A percentile compares a stretch with the other conserved stretches of the same genome.
These are phyloP conservation scores for Nephrotoma guestfalica DNA, from an alignment of 2,888 invertebrate species.

Conservation along the genomic window DNA sequence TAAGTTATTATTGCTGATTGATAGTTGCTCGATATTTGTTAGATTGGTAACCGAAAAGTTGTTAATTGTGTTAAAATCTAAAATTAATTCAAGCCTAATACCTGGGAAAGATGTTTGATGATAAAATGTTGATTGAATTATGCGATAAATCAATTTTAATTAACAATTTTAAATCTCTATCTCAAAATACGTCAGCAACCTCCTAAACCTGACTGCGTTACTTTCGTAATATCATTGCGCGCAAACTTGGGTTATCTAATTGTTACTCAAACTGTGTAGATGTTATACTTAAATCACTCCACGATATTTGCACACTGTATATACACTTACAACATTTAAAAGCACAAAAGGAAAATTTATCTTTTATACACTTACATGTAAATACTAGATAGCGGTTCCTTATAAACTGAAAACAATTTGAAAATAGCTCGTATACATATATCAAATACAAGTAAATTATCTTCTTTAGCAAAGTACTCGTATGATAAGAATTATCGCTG, in stretches of 20 bases:
- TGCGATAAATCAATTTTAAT: neutral
- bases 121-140: neutral
- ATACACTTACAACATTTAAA: no score
- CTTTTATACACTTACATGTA: no score
- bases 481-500: no score
- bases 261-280: neutral
- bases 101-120: neutral
- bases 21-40: neutral
- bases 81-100: neutral
- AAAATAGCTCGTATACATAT: no score
- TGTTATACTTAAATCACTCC: no score
- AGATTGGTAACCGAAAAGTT: neutral
- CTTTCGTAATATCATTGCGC: neutral
- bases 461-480: no score
- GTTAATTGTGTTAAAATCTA: neutral
- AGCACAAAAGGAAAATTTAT: no score
- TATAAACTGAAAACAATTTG: no score
- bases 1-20: neutral
- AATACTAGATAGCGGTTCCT: no score
- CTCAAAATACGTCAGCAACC: neutral
- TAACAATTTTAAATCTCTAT: neutral
- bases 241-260: neutral
- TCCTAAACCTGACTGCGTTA: neutral
- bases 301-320: no score
- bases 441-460: no score